phyloP scores from a whole-genome alignment of 2,113 vertebrate species.

The Aplodontia rufa region DNA sequence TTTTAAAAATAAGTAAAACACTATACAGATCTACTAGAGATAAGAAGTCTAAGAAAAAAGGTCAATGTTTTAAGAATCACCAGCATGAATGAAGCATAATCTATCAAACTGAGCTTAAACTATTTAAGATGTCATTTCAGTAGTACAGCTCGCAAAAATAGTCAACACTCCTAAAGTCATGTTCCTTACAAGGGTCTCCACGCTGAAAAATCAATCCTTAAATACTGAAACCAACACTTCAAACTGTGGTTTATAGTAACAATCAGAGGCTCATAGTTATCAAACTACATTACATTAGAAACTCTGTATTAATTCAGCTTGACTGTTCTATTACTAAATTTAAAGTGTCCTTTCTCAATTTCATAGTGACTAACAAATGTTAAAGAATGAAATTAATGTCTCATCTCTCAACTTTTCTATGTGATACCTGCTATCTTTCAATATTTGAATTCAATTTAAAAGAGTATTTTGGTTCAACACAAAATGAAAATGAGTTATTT shows the following conservation, averaged over 20 bases:
- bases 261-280: background rate
- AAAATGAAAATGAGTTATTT: constrained; percentile 35
- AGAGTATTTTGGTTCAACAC: constrained; percentile 8
- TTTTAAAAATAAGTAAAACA: constrained; percentile 42
- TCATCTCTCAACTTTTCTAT: background rate
- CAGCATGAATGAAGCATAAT: constrained; percentile 24
- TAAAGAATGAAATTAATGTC: constrained; percentile 43
- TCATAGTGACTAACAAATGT: background rate
- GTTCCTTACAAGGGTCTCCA: background rate
- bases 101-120: background rate
- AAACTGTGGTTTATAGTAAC: constrained; percentile 8
- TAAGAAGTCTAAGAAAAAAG: background rate
- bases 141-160: background rate
- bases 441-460: background rate
- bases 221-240: constrained; percentile 52
- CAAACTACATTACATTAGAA: constrained; percentile 8
- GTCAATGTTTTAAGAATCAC: background rate
- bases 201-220: constrained; percentile 16
- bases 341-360: background rate
- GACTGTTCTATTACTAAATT: background rate
- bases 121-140: constrained; percentile 19
- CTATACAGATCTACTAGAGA: background rate
- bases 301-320: background rate
- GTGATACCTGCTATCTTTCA: background rate
- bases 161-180: background rate